Evolutionary conservation across 2,797 vertebrate species (phyloP), one percentile per base, ranked within the genome.

Genomic region (Tarsius wallacei): DNA sequence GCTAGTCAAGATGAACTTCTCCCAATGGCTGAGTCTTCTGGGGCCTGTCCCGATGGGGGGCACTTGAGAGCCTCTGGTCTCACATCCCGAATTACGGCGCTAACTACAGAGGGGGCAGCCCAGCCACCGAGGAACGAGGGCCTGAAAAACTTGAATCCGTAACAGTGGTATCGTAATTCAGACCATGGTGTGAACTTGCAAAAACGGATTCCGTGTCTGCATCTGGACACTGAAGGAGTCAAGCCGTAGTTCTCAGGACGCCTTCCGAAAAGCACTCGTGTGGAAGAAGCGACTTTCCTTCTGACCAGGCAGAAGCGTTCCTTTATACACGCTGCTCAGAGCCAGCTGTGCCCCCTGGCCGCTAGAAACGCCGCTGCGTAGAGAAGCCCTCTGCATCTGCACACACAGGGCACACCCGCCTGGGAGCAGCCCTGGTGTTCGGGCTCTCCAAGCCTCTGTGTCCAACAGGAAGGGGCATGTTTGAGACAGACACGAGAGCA

Each of bases 401-500:
- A 14, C 26, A 53, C 11, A 14, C 31, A 82, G 13, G 42, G 42
- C 42, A 42, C 42, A 3, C 42, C 42, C 42, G 42, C 42, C 42
- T 42, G 42, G 42, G 42, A 5, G 33, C 7, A 42, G 26, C 21
- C 21, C 53, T 47, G 83, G 89, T 49, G 68, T 26, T 64, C 19
- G 16, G 0, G 5, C 59, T 70, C 66, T 59, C 57, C n/a, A 24
- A 47, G n/a, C 8, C 33, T 21, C 57, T 71, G 63, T 91, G 71
- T 76, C 53, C 31, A 51, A 74, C 33, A 13, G 42, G 7, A 3
- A 10, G n/a, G 77, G 26, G 24, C 49, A 33, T 22, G 80, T 51
- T 33, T 42, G 21, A 81, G 82, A 90, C 57, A 64, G 68, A 74
- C 66, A 84, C n/a, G 33, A 7, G 78, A 93, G 31, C 90, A 92